Evolutionary conservation across 2,113 vertebrate genomes (phyloP).

Genomic region (Plectropomus leopardus): DNA sequence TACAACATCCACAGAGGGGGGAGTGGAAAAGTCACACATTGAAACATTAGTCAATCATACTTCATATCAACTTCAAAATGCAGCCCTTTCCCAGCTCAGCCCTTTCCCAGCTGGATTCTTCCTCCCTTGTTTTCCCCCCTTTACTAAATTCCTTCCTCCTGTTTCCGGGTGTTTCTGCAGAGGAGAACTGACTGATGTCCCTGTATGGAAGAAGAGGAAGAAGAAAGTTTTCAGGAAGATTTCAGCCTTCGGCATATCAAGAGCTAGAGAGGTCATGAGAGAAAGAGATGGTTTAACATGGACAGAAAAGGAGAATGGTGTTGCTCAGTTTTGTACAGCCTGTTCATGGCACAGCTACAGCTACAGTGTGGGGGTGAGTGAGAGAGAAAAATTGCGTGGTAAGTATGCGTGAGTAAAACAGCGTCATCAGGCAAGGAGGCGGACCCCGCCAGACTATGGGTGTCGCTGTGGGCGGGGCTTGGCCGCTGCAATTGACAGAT

Average conservation of each 20-base stretch:
- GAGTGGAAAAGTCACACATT: not conserved
- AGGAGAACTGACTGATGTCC: conserved; percentile 7
- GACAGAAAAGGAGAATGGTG: conserved; percentile 1
- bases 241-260: not conserved
- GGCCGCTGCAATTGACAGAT: conserved; percentile 76
- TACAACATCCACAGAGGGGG: not conserved
- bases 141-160: conserved; percentile 39
- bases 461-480: conserved; percentile 54
- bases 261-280: not conserved
- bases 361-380: conserved; percentile 24
- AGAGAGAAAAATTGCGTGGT: conserved; percentile 54
- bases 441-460: conserved; percentile 39
- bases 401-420: conserved; percentile 69
- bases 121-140: conserved; percentile 17
- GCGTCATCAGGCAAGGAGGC: conserved; percentile 60
- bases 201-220: conserved; percentile 39
- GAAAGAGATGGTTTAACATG: not conserved
- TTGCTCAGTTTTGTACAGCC: conserved; percentile 30
- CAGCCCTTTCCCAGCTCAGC: no score
- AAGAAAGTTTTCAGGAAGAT: conserved; percentile 23
- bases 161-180: conserved; percentile 20
- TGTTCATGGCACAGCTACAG: conserved; percentile 22
- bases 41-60: not conserved
- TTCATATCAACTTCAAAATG: no score
- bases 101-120: conserved; percentile 12